phyloP scores from a whole-genome alignment of 2,888 invertebrate species.

The Globia sparganii region DNA sequence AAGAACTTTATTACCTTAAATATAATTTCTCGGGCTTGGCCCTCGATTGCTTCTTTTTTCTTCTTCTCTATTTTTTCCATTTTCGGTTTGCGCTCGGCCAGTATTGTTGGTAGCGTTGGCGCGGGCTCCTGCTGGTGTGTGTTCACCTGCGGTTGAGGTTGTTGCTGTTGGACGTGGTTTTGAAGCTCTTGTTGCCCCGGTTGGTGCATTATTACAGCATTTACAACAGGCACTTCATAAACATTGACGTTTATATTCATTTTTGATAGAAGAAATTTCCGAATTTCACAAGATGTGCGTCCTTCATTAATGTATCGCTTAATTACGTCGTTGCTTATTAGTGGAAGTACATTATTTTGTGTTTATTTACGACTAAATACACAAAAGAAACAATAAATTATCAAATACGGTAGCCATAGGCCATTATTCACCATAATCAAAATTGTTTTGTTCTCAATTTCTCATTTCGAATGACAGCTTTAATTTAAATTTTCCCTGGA shows the following conservation, averaged over 20 bases:
- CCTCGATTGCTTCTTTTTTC: slow-evolving; percentile 87
- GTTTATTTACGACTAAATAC: slow-evolving; percentile 60
- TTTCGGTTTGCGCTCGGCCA: slow-evolving; percentile 75
- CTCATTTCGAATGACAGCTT: background rate
- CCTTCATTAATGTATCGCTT: slow-evolving; percentile 46
- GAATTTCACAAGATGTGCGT: slow-evolving; percentile 24
- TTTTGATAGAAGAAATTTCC: slow-evolving; percentile 51
- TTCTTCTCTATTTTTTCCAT: slow-evolving; percentile 82
- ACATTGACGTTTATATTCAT: slow-evolving; percentile 77
- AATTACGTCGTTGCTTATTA: slow-evolving; percentile 3
- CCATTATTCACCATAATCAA: slow-evolving; percentile 62
- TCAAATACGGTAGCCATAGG: slow-evolving; percentile 61
- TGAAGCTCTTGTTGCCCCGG: slow-evolving; percentile 65
- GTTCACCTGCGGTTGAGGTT: slow-evolving; percentile 48
- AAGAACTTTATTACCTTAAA: slow-evolving; percentile 88
- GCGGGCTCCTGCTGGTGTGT: slow-evolving; percentile 63
- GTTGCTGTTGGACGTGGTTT: slow-evolving; percentile 62
- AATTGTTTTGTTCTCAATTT: slow-evolving; percentile 10
- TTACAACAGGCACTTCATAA: slow-evolving; percentile 71
- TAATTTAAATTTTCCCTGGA: background rate
- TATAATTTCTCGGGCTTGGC: slow-evolving; percentile 86
- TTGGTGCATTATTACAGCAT: slow-evolving; percentile 70
- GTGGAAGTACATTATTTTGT: slow-evolving; percentile 35
- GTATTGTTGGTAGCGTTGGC: slow-evolving; percentile 55
- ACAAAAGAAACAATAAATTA: slow-evolving; percentile 61